Conservation (phyloP, 2,113 vertebrate species). For the Nerophis lumbriciformis region DNA sequence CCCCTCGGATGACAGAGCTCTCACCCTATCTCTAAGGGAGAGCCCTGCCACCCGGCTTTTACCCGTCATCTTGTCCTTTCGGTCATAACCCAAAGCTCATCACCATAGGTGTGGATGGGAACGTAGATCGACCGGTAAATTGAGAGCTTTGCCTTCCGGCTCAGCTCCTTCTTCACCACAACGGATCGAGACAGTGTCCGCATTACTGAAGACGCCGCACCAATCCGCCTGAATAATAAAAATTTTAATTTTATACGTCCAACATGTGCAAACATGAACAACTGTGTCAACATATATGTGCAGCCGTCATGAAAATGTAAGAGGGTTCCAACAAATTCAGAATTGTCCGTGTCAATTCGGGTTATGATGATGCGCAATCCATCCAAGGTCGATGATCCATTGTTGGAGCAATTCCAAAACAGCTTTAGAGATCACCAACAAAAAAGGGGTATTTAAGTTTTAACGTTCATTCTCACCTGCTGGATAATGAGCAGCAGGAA, state of each 20-base stretch:
- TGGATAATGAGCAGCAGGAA: constrained; percentile 6
- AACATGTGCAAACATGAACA: constrained; percentile 30
- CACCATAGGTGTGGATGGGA: too few relatives aligned
- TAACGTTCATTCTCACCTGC: neutral
- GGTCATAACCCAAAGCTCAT: too few relatives aligned
- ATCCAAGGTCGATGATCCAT: neutral
- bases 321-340: constrained; percentile 23
- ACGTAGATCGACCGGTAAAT: too few relatives aligned
- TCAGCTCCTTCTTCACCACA: too few relatives aligned
- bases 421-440: neutral
- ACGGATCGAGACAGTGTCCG: too few relatives aligned
- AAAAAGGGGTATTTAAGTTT: constrained; percentile 6
- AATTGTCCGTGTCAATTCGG: constrained; percentile 23
- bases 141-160: too few relatives aligned
- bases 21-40: too few relatives aligned
- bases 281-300: constrained; percentile 34
- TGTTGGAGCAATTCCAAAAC: neutral
- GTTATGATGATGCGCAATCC: neutral
- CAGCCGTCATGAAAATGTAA: constrained; percentile 45
- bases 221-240: constrained; percentile 3
- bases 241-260: constrained; percentile 14
- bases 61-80: too few relatives aligned
- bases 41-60: too few relatives aligned
- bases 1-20: too few relatives aligned
- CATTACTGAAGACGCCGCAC: too few relatives aligned